phyloP scores from a whole-genome alignment of 2,888 invertebrate species.

The Agrotis clavis region DNA sequence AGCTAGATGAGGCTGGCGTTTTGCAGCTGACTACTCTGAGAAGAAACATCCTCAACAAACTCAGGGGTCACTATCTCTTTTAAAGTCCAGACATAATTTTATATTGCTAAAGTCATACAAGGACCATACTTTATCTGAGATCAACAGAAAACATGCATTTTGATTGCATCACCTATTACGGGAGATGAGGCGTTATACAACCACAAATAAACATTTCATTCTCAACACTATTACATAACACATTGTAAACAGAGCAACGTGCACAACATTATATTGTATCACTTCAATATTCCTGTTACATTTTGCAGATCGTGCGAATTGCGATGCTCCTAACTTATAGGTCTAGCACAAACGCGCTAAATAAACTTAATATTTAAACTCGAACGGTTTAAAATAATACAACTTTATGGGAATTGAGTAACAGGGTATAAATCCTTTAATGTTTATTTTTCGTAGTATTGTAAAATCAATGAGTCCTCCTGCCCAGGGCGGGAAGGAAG shows the following conservation, averaged over 20 bases:
- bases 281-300: slow-evolving; percentile 34
- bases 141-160: not conserved
- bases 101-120: too few species aligned
- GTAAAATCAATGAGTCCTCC: too few species aligned
- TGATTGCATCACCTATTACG: not conserved
- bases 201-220: slow-evolving; percentile 9
- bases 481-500: too few species aligned
- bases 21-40: too few species aligned
- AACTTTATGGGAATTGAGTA: too few species aligned
- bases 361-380: not conserved
- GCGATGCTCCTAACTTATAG: slow-evolving; percentile 12
- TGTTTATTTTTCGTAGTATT: too few species aligned
- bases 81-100: too few species aligned
- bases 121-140: too few species aligned
- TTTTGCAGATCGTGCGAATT: slow-evolving; percentile 27
- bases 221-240: slow-evolving; percentile 16
- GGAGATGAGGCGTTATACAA: not conserved
- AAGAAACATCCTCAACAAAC: too few species aligned
- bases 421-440: too few species aligned
- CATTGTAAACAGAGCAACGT: slow-evolving; percentile 20
- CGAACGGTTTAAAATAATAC: not conserved
- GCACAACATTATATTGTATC: slow-evolving; percentile 36
- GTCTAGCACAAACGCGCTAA: not conserved
- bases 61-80: too few species aligned
- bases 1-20: too few species aligned